Conservation (phyloP, 2,888 invertebrate genomes). For the Drosophila pseudotakahashii region DNA sequence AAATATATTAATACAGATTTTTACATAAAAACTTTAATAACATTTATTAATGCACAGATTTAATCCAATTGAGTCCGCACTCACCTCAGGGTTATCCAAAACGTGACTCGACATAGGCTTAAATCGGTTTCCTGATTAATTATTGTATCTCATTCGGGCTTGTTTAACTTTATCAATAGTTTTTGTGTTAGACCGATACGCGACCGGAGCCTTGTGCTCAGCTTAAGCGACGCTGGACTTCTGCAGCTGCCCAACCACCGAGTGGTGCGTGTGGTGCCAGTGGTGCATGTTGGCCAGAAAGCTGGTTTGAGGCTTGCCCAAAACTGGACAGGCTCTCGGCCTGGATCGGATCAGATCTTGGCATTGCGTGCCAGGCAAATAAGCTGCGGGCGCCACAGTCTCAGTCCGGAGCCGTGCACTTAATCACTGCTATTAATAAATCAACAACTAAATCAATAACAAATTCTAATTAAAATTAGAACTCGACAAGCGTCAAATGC, state of each 20-base stretch:
- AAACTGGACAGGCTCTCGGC: conserved; percentile 54
- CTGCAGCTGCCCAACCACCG: conserved; percentile 53
- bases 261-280: conserved; percentile 35
- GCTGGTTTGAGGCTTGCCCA: conserved; percentile 60
- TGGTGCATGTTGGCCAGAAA: conserved; percentile 50
- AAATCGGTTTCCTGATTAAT: conserved; percentile 33
- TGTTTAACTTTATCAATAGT: conserved; percentile 21
- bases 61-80: conserved; percentile 6
- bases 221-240: conserved; percentile 70
- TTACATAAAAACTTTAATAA: background rate
- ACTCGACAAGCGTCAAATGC: conserved; percentile 50
- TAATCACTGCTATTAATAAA: conserved; percentile 64
- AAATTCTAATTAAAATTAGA: conserved; percentile 57
- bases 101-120: conserved; percentile 18
- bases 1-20: too few species aligned
- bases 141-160: conserved; percentile 26
- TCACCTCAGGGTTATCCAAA: conserved; percentile 21
- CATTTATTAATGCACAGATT: background rate
- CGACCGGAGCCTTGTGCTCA: conserved; percentile 61
- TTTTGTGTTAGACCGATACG: conserved; percentile 12
- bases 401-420: conserved; percentile 24
- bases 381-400: conserved; percentile 56
- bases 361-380: conserved; percentile 67
- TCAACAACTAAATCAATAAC: conserved; percentile 62
- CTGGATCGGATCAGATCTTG: conserved; percentile 51